Percentiles rank a stretch among this genome's conserved stretches.
phyloP scores from a whole-genome alignment of 2,888 invertebrate genomes.

The Drosophila subquinaria region DNA sequence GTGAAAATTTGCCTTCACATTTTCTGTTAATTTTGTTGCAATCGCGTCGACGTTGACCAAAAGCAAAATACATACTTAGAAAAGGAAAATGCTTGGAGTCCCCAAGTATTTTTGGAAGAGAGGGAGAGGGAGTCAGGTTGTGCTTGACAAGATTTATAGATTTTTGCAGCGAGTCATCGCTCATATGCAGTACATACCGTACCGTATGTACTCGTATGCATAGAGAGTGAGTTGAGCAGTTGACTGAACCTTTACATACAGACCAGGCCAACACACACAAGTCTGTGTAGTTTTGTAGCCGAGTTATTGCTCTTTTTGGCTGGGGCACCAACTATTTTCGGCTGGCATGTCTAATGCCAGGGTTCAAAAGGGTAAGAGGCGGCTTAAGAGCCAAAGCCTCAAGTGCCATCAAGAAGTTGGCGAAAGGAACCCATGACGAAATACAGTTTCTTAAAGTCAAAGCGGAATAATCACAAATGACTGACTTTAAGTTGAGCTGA shows the following conservation, averaged over 20 bases:
- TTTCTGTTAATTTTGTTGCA: constrained; percentile 66
- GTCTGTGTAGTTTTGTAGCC: constrained; percentile 33
- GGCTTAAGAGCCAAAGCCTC: constrained; percentile 38
- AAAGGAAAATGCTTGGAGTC: no score
- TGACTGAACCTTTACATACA: constrained; percentile 40
- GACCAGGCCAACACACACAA: neutral
- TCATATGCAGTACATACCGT: constrained; percentile 31
- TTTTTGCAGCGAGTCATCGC: constrained; percentile 66
- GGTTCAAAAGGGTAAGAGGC: constrained; percentile 55
- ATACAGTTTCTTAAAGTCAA: constrained; percentile 44
- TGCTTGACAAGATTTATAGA: constrained; percentile 70
- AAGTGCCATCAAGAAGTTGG: constrained; percentile 59
- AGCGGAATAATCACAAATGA: constrained; percentile 31
- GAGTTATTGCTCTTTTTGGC: constrained; percentile 40
- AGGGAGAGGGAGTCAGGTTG: neutral
- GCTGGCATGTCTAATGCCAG: constrained; percentile 50
- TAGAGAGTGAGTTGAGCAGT: constrained; percentile 28
- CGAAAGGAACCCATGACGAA: constrained; percentile 46
- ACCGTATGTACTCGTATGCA: constrained; percentile 18
- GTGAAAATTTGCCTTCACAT: constrained; percentile 63
- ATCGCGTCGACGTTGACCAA: constrained; percentile 37
- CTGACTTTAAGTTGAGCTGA: constrained; percentile 32
- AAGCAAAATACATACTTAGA: constrained; percentile 4
- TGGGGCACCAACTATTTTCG: constrained; percentile 48
- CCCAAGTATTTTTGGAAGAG: constrained; percentile 10